These are phyloP conservation scores for Melanotaenia duboulayi DNA, from an alignment of 2,113 vertebrate genomes.

Conservation along the genomic window DNA sequence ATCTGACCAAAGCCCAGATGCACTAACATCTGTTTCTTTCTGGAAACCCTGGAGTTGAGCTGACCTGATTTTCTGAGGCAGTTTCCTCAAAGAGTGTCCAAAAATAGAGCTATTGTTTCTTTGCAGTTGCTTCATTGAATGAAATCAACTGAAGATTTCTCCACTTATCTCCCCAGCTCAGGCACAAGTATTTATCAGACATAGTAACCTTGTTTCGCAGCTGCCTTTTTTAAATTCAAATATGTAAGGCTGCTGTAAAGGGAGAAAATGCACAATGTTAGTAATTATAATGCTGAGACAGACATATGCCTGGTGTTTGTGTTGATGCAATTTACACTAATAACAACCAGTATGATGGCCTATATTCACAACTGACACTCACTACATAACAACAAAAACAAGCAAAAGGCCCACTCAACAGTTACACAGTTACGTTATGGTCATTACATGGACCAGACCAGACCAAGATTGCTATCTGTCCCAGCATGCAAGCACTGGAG, in stretches of 20 bases:
- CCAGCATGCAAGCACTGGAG: no score
- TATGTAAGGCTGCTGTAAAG: not conserved
- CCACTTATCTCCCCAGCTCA: not conserved
- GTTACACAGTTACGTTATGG: no score
- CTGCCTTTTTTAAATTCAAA: no score
- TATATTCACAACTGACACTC: no score
- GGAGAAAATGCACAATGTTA: no score
- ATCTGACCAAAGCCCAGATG: slow-evolving; percentile 72
- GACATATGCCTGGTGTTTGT: no score
- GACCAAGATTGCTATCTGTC: no score
- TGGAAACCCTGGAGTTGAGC: slow-evolving; percentile 54
- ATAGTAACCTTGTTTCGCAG: not conserved
- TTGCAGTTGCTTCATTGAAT: not conserved
- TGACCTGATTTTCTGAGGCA: slow-evolving; percentile 56
- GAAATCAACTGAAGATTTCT: not conserved
- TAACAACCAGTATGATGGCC: no score
- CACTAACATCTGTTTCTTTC: slow-evolving; percentile 70
- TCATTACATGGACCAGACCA: no score
- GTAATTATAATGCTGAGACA: no score
- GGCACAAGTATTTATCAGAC: not conserved
- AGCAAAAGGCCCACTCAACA: not conserved
- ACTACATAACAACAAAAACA: no score
- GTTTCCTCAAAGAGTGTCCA: not conserved
- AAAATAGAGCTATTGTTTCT: slow-evolving; percentile 11
- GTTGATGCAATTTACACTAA: no score